phyloP scores from a whole-genome alignment of 2,113 vertebrate species.

The Centropus bengalensis region DNA sequence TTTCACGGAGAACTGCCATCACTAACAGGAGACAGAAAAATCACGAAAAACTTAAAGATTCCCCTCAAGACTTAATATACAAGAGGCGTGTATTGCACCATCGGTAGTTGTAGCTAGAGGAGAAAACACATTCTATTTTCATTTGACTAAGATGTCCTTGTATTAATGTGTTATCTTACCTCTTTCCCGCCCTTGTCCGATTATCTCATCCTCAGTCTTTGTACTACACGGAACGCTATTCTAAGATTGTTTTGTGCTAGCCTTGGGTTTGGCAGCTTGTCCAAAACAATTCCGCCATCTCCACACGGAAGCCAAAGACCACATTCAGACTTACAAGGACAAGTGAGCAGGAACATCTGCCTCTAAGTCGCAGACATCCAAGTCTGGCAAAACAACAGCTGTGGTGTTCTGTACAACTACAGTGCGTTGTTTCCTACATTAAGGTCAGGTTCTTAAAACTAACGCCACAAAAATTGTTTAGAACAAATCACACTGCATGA shows the following conservation, averaged over 20 bases:
- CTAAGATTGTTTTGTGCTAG: not conserved
- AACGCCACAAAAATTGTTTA: not conserved
- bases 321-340: constrained; percentile 33
- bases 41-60: not conserved
- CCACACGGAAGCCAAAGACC: not conserved
- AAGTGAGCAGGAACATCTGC: not conserved
- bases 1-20: not conserved
- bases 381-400: constrained; percentile 24
- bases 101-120: not conserved
- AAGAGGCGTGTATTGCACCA: not conserved
- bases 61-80: not conserved
- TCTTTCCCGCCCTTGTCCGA: not conserved
- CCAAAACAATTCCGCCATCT: constrained; percentile 15
- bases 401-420: not conserved
- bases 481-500: not conserved
- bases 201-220: constrained; percentile 9
- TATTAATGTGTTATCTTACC: not conserved
- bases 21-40: not conserved
- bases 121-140: not conserved
- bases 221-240: not conserved
- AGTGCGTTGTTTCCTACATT: not conserved
- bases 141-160: not conserved
- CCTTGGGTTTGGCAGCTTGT: constrained; percentile 28
- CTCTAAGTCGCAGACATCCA: not conserved
- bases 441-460: not conserved